phyloP scores from a whole-genome alignment of 2,888 invertebrate species.

The Melipona bicolor region DNA sequence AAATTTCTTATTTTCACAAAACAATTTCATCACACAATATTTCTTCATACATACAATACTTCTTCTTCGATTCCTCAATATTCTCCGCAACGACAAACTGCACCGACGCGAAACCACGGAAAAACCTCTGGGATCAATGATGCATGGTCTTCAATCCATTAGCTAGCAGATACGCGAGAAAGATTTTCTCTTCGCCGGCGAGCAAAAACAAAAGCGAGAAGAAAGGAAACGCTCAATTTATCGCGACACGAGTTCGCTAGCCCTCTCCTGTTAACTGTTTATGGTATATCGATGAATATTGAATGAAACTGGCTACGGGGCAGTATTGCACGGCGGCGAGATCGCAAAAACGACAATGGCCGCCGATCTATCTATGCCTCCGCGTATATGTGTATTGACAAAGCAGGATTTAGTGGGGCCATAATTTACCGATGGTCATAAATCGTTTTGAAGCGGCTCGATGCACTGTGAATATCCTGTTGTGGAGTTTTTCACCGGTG shows the following conservation, averaged over 20 bases:
- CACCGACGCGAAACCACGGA: neutral
- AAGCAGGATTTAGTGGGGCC: constrained; percentile 39
- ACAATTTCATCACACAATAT: neutral
- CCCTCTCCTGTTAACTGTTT: constrained; percentile 10
- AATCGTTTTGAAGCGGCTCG: constrained; percentile 39
- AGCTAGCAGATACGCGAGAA: neutral
- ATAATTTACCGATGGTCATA: constrained; percentile 45
- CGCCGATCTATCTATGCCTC: constrained; percentile 21
- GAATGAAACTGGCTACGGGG: constrained; percentile 9
- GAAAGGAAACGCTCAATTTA: neutral
- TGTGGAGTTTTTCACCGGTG: constrained; percentile 19
- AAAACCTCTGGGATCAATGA: neutral
- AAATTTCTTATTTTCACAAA: too few species aligned
- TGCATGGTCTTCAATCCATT: neutral
- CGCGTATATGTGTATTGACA: constrained; percentile 43
- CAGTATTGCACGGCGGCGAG: constrained; percentile 13
- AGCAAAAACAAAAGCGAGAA: neutral
- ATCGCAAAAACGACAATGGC: constrained; percentile 15
- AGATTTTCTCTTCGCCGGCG: neutral
- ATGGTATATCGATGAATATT: constrained; percentile 15
- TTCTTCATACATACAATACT: neutral
- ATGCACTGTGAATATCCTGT: constrained; percentile 23
- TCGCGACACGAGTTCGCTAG: neutral
- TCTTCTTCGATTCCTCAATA: neutral
- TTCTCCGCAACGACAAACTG: neutral